These are phyloP conservation scores for Parnassius orleans DNA, from an alignment of 2,888 invertebrate genomes.

Conservation along the genomic window DNA sequence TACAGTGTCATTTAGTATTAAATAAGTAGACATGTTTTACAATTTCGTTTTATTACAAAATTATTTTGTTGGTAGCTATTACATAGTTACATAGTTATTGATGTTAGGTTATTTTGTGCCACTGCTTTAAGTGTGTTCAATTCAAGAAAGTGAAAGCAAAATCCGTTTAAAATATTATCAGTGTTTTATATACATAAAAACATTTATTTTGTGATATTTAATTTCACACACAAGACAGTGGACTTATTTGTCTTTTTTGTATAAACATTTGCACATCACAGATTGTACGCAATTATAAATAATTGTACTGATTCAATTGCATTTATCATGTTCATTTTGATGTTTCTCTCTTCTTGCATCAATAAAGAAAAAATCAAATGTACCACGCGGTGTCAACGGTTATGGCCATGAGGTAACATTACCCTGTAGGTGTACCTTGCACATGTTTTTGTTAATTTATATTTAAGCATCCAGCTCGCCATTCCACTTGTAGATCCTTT, in stretches of 20 bases:
- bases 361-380: constrained; percentile 93
- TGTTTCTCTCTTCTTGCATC: constrained; percentile 83
- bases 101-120: background rate
- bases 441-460: constrained; percentile 38
- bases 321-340: constrained; percentile 71
- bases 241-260: no score
- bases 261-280: constrained; percentile 13
- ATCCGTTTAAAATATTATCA: no score
- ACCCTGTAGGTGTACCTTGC: constrained; percentile 68
- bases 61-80: no score
- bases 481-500: constrained; percentile 47
- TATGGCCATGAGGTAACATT: constrained; percentile 93
- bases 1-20: no score
- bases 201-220: no score
- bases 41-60: no score
- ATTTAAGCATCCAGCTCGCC: constrained; percentile 47
- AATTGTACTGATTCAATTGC: constrained; percentile 41
- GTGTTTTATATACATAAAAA: no score
- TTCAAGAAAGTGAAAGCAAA: background rate
- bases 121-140: background rate
- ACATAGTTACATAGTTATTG: no score
- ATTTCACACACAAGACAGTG: no score
- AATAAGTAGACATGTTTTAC: no score
- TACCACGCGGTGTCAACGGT: constrained; percentile 97
- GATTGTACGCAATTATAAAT: constrained; percentile 26